Evolutionary conservation across 2,113 vertebrate species (phyloP), one percentile per base, ranked within the genome.

Genomic region (Amblyopsis rosae): DNA sequence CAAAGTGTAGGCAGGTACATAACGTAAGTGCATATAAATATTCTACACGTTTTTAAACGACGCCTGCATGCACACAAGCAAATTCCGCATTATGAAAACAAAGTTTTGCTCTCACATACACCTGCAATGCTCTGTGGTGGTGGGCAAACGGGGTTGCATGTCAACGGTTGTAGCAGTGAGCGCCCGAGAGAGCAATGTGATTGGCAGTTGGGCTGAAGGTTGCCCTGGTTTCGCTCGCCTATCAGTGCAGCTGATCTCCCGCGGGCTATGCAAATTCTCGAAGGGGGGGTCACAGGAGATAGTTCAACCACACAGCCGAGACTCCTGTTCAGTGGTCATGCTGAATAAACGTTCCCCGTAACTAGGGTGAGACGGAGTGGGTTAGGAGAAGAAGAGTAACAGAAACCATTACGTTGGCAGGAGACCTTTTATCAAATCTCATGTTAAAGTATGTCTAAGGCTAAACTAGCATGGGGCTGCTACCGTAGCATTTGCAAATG

Each of bases 211-310:
- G 84, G 65, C 55, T 70, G 80, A 72, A 85, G 83, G 83, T 76
- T 84, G 87, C 84, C 86, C 90, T 83, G 82, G 85, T 89, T 90
- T 90, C 80, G 67, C 65, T 75, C 65, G 72, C 59, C 78, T 88
- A 87, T 86, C 84, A 61, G 82, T 63, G 81, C 82, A 89, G 82
- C 85, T 88, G 86, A 91, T 86, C 85, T 85, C 87, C 86, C 73
- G 69, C 67, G 54, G 67, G 89, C 81, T 63, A 83, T 50, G 87
- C 80, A 83, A 80, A 79, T 74, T 76, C 47, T 1, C 50, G 62
- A 59, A 81, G 72, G 56, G 76, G 61, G 62, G 82, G 83, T 86
- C 79, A 85, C 83, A 73, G 19, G 76, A 84, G 82, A 80, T 85
- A 74, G 86, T 89, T 88, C 82, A 87, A 81, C 83, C 83, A 69